phyloP scores from a whole-genome alignment of 2,113 vertebrate species.

The Panurus biarmicus region DNA sequence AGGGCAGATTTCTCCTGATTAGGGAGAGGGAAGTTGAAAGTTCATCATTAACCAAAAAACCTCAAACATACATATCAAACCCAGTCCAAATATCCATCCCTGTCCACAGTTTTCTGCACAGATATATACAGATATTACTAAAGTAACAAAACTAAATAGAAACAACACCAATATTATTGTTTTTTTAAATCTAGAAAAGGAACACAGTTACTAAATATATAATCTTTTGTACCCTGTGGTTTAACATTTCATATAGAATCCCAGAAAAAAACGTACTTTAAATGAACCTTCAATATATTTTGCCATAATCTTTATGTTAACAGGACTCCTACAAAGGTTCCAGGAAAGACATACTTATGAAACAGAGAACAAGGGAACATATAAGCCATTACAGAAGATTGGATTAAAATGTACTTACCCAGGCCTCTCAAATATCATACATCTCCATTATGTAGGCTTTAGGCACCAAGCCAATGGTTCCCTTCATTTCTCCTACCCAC shows the following conservation, averaged over 20 bases:
- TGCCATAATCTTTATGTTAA: conserved; percentile 65
- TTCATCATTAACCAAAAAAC: conserved; percentile 8
- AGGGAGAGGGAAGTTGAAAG: conserved; percentile 31
- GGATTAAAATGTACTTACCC: conserved; percentile 86
- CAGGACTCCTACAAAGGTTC: conserved; percentile 69
- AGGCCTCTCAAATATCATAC: conserved; percentile 82
- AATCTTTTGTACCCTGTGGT: not conserved
- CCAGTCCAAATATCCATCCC: not conserved
- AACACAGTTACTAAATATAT: conserved; percentile 12
- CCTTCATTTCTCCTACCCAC: conserved; percentile 98
- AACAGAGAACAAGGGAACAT: conserved; percentile 73
- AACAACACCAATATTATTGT: not conserved
- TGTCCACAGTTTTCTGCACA: not conserved
- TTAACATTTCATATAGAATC: conserved; percentile 54
- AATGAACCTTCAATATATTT: conserved; percentile 59
- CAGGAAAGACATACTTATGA: conserved; percentile 74
- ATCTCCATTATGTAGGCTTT: conserved; percentile 93
- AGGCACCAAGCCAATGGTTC: conserved; percentile 92
- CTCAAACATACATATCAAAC: not conserved
- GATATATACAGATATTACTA: not conserved
- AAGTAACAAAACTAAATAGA: not conserved
- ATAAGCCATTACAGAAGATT: conserved; percentile 80
- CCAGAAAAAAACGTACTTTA: conserved; percentile 33
- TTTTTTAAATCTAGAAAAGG: not conserved
- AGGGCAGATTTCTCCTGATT: conserved; percentile 46